These are phyloP conservation scores for Biston stratarius DNA, from an alignment of 2,888 invertebrate species.

Conservation along the genomic window DNA sequence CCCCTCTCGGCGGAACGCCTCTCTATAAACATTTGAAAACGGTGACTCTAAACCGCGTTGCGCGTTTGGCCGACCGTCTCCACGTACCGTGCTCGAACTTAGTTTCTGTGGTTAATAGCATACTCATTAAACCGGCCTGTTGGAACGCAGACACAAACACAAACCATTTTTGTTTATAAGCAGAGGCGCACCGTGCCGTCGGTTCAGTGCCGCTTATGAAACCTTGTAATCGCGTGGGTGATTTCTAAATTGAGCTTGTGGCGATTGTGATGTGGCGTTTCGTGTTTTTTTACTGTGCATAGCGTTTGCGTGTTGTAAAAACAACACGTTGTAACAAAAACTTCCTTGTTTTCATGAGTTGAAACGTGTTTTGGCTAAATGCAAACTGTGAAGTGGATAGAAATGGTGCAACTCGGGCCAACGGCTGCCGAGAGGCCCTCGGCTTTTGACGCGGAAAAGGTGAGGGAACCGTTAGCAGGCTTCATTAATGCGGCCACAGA, in stretches of 20 bases:
- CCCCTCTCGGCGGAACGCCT: constrained; percentile 58
- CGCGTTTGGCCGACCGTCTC: constrained; percentile 48
- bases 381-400: constrained; percentile 83
- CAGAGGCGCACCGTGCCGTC: constrained; percentile 61
- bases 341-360: constrained; percentile 51
- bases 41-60: constrained; percentile 46
- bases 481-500: constrained; percentile 30
- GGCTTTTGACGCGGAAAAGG: constrained; percentile 76
- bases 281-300: constrained; percentile 63
- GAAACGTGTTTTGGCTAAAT: constrained; percentile 60
- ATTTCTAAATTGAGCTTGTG: constrained; percentile 71
- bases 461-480: constrained; percentile 64
- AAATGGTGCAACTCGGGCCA: constrained; percentile 79
- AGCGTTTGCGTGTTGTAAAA: constrained; percentile 48
- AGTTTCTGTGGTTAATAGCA: constrained; percentile 58
- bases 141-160: constrained; percentile 54
- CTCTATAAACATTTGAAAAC: constrained; percentile 45
- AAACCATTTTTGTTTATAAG: constrained; percentile 74
- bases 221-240: constrained; percentile 76
- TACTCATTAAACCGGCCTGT: constrained; percentile 57
- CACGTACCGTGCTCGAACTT: constrained; percentile 41
- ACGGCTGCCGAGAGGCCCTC: constrained; percentile 64
- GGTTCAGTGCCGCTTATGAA: constrained; percentile 68
- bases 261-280: constrained; percentile 67
- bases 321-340: constrained; percentile 43